These are phyloP conservation scores for Albula goreensis DNA, from an alignment of 2,113 vertebrate genomes.

Conservation along the genomic window DNA sequence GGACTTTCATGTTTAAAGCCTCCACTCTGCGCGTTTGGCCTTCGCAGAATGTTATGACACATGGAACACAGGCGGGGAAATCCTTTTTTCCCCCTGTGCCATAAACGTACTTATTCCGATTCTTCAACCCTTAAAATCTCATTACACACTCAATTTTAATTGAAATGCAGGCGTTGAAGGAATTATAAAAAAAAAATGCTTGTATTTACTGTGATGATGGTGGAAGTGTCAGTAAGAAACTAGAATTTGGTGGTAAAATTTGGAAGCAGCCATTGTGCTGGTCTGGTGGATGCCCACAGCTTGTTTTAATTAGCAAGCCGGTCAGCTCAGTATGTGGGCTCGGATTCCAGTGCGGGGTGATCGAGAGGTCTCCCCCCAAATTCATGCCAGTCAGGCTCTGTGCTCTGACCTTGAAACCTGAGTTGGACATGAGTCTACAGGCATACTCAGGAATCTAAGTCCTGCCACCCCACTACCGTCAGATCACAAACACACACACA, in stretches of 20 bases:
- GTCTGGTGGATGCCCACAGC: not conserved
- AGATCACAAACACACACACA: too few species aligned
- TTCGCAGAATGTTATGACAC: not conserved
- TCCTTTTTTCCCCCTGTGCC: not conserved
- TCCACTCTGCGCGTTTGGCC: not conserved
- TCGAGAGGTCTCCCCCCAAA: slow-evolving; percentile 16
- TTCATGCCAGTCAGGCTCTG: slow-evolving; percentile 16
- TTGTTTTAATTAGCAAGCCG: slow-evolving; percentile 24
- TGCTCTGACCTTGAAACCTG: slow-evolving; percentile 11
- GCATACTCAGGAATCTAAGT: not conserved
- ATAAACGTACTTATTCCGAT: not conserved
- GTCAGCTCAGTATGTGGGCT: slow-evolving; percentile 11
- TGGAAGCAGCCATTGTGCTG: not conserved
- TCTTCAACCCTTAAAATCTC: not conserved
- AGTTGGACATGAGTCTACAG: slow-evolving; percentile 1
- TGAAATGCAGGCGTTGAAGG: not conserved
- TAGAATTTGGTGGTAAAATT: not conserved
- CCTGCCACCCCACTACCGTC: not conserved
- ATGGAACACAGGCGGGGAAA: not conserved
- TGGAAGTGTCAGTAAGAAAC: not conserved
- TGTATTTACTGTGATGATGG: not conserved
- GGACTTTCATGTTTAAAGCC: not conserved
- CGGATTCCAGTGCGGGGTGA: slow-evolving; percentile 19
- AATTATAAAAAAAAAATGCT: not conserved
- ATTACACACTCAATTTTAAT: not conserved